Evolutionary conservation across 2,888 invertebrate species (phyloP), one percentile per base, ranked within the genome.

Genomic region (Drosophila ezoana): DNA sequence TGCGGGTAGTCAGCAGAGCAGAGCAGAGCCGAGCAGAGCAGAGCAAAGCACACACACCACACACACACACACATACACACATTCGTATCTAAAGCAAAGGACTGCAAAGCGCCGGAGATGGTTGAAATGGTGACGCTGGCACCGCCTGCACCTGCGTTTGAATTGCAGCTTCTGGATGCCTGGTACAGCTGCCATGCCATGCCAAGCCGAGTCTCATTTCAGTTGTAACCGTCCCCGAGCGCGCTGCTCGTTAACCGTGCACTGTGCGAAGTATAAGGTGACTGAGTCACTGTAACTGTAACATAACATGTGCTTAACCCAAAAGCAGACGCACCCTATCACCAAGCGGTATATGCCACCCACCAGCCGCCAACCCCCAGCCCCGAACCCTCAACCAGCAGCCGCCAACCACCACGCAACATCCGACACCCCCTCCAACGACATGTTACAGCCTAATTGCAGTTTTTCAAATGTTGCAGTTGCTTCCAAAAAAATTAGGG

Each of bases 401-500:
- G 52, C 49, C 38, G 28, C 9, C 28, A 43, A 5, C 13, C 41
- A 9, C 9, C 48, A 8, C 8, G 28, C 28, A 28, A 28, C 28
- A 28, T 28, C 38, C n/a, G 16, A n/a, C 51, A 9, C 14, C 35
- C 57, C 64, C 51, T 32, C 40, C 62, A 49, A 59, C 65, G 75
- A 72, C 77, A 77, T 76, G 73, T 64, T 69, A 76, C 78, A 67
- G 74, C 79, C 81, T 81, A 81, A 78, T 79, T 79, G 79, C 79
- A 79, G 79, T 79, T 79, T 79, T 79, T 77, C 79, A 78, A 79
- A 78, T 76, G 80, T 75, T 77, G 70, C 81, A 81, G 76, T 71
- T 81, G 81, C 79, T 79, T 81, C 81, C 79, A 75, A 79, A 81
- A 80, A 81, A 81, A 81, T 81, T 81, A 81, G 81, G 81, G 81